These are phyloP conservation scores for Xanthia togata DNA, from an alignment of 2,888 invertebrate species.

Conservation along the genomic window DNA sequence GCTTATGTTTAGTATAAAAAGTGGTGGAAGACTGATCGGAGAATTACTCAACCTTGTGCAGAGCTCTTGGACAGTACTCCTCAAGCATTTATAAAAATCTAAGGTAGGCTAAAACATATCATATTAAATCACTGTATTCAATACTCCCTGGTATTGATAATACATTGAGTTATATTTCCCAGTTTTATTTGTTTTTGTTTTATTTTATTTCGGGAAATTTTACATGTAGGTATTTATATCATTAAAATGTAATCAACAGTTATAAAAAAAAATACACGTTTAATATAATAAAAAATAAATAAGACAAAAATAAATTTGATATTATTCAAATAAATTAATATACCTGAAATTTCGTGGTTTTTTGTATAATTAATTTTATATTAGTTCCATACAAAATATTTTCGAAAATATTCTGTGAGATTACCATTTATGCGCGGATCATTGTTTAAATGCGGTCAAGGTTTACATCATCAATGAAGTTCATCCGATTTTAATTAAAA, in stretches of 20 bases:
- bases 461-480: conserved; percentile 29
- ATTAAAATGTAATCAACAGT: too few relatives aligned
- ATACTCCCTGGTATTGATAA: neutral
- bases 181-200: neutral
- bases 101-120: conserved; percentile 63
- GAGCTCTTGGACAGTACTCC: conserved; percentile 63
- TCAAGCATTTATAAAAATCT: conserved; percentile 34
- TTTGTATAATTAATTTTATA: too few relatives aligned
- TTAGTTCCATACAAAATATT: neutral
- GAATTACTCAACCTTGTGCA: conserved; percentile 62
- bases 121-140: neutral
- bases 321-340: neutral
- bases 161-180: neutral
- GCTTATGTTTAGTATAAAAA: conserved; percentile 72
- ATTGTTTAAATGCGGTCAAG: conserved; percentile 52
- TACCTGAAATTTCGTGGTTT: neutral
- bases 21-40: conserved; percentile 41
- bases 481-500: neutral
- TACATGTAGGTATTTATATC: neutral
- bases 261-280: neutral
- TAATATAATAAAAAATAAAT: neutral
- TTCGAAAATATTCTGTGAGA: neutral
- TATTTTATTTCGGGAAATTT: neutral
- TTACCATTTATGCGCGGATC: conserved; percentile 16
- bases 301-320: neutral